Percentiles rank a stretch among this genome's conserved stretches.
These are phyloP conservation scores for Drosophila bifasciata DNA, from an alignment of 1,140 invertebrate species.

Conservation along the genomic window DNA sequence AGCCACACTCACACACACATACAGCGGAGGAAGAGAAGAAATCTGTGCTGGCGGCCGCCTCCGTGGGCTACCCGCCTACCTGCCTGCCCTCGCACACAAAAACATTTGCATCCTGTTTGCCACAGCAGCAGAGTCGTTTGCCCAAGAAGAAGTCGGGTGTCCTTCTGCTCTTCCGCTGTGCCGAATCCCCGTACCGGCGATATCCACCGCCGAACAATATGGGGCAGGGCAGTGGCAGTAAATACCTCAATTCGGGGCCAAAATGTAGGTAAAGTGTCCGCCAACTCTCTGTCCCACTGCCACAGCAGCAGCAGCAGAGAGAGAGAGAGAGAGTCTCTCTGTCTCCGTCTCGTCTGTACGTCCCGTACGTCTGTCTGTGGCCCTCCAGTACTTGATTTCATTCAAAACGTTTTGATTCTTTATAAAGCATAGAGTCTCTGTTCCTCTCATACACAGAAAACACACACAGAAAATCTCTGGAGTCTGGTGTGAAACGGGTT, in stretches of 20 bases:
- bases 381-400: constrained; percentile 61
- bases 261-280: constrained; percentile 58
- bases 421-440: background rate
- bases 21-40: background rate
- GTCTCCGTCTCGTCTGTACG: background rate
- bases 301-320: too few relatives aligned
- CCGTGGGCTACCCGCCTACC: constrained; percentile 44
- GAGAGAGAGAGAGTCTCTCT: background rate
- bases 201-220: constrained; percentile 18
- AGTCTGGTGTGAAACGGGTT: background rate
- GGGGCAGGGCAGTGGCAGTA: constrained; percentile 20
- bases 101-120: constrained; percentile 72
- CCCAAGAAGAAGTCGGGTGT: constrained; percentile 49
- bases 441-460: background rate
- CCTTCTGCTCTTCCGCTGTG: constrained; percentile 75
- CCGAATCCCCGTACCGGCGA: background rate
- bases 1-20: constrained; percentile 7
- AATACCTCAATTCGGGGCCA: constrained; percentile 16
- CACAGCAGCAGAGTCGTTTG: constrained; percentile 16
- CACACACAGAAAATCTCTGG: background rate
- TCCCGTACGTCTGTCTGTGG: background rate
- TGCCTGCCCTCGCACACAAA: constrained; percentile 44
- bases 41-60: too few relatives aligned
- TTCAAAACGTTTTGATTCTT: constrained; percentile 56
- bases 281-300: background rate